A percentile compares a stretch with the other conserved stretches of the same genome.
Conservation (phyloP, 2,797 vertebrate genomes). For the Leucoraja ocellata region DNA sequence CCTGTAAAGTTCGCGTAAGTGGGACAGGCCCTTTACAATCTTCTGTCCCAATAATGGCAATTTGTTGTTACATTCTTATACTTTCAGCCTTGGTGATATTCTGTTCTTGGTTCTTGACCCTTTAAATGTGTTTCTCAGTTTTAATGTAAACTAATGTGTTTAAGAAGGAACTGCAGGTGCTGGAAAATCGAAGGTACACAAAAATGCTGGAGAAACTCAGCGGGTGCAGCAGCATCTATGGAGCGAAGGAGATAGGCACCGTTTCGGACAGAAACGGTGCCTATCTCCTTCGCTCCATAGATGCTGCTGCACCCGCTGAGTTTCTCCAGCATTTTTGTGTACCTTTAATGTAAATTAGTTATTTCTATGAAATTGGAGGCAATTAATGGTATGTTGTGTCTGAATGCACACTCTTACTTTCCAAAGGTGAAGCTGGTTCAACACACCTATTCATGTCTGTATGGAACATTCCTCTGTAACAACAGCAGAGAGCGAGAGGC, state of each 20-base stretch:
- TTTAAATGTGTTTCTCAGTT: background rate
- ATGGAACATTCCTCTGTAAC: slow-evolving; percentile 94
- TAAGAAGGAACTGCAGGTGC: no score
- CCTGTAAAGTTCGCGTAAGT: no score
- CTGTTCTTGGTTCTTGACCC: background rate
- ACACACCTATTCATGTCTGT: slow-evolving; percentile 95
- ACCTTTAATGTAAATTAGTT: background rate
- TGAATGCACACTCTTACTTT: background rate
- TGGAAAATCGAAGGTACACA: no score
- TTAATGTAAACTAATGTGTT: background rate
- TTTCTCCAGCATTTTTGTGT: no score
- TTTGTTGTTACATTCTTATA: background rate
- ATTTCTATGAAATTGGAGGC: background rate
- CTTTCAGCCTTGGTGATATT: background rate
- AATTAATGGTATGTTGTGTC: background rate
- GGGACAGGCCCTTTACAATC: no score
- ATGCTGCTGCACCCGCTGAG: no score
- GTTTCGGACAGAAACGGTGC: no score
- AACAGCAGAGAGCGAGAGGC: slow-evolving; percentile 83
- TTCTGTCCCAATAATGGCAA: no score
- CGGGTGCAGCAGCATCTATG: no score
- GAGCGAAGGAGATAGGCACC: no score
- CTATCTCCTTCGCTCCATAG: no score
- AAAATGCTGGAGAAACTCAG: no score
- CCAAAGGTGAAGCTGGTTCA: slow-evolving; percentile 91